These are phyloP conservation scores for Brachyalestes nurse DNA, from an alignment of 2,797 vertebrate genomes.

Conservation along the genomic window DNA sequence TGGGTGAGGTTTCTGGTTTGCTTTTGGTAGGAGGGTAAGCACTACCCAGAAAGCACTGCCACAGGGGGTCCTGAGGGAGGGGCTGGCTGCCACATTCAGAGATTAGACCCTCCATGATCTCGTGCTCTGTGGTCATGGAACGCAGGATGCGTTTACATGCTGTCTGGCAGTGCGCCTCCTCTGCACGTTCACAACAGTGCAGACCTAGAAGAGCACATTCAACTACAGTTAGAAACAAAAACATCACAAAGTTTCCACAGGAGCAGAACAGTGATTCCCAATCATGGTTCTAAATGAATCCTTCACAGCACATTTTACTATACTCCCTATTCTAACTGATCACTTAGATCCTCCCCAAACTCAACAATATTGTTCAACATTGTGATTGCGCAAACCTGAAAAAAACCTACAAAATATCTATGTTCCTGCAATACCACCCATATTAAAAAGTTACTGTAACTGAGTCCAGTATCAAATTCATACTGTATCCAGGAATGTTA, in stretches of 20 bases:
- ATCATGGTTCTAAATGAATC: not conserved
- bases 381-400: too few species aligned
- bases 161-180: slow-evolving; percentile 88
- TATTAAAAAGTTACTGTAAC: too few species aligned
- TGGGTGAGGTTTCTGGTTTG: slow-evolving; percentile 86
- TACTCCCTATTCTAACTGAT: too few species aligned
- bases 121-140: slow-evolving; percentile 95
- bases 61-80: slow-evolving; percentile 96
- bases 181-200: slow-evolving; percentile 95
- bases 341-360: too few species aligned
- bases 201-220: slow-evolving; percentile 78
- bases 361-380: too few species aligned
- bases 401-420: too few species aligned
- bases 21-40: slow-evolving; percentile 86
- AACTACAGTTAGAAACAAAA: not conserved
- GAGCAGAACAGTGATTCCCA: not conserved
- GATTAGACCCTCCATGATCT: slow-evolving; percentile 97
- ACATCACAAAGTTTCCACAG: slow-evolving; percentile 9
- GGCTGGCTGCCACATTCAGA: slow-evolving; percentile 91
- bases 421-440: too few species aligned
- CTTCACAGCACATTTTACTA: too few species aligned
- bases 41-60: slow-evolving; percentile 96
- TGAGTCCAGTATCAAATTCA: too few species aligned
- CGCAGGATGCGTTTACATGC: slow-evolving; percentile 92
- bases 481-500: too few species aligned